These are phyloP conservation scores for Paelopatides confundens DNA, from an alignment of 53 echinoderm and acorn worm species.

Conservation along the genomic window DNA sequence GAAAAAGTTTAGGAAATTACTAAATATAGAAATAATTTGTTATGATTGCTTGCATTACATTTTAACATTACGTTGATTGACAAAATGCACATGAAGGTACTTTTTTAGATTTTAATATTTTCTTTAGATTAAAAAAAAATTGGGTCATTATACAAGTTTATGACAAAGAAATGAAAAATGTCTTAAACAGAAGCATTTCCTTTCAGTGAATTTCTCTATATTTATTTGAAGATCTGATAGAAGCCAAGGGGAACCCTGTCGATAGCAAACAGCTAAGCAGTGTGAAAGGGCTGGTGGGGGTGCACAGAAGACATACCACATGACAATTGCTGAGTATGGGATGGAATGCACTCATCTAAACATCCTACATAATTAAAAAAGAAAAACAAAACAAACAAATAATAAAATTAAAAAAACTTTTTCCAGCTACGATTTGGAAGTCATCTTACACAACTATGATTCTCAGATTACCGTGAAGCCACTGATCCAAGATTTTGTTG, in stretches of 20 bases:
- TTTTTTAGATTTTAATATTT: too few species aligned
- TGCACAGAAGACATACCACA: neutral
- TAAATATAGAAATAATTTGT: too few species aligned
- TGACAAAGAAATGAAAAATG: too few species aligned
- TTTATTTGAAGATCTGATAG: neutral
- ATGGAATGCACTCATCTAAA: conserved; percentile 43
- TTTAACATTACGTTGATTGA: too few species aligned
- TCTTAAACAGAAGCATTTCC: neutral
- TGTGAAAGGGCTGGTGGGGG: neutral
- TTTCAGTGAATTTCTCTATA: neutral
- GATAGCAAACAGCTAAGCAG: neutral
- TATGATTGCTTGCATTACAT: too few species aligned
- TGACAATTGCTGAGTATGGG: conserved; percentile 1
- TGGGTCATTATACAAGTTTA: too few species aligned
- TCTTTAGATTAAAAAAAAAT: too few species aligned
- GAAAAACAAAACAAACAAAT: neutral
- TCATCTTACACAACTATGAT: conserved; percentile 2
- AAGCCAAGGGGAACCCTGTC: neutral
- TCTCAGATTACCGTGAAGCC: neutral
- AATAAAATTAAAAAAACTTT: neutral
- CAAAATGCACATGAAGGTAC: too few species aligned
- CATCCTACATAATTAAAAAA: neutral
- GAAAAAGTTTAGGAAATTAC: too few species aligned
- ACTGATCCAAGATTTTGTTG: neutral
- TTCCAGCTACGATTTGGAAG: conserved; percentile 13